Conservation (phyloP, 2,888 invertebrate species). For the Noctua comes region DNA sequence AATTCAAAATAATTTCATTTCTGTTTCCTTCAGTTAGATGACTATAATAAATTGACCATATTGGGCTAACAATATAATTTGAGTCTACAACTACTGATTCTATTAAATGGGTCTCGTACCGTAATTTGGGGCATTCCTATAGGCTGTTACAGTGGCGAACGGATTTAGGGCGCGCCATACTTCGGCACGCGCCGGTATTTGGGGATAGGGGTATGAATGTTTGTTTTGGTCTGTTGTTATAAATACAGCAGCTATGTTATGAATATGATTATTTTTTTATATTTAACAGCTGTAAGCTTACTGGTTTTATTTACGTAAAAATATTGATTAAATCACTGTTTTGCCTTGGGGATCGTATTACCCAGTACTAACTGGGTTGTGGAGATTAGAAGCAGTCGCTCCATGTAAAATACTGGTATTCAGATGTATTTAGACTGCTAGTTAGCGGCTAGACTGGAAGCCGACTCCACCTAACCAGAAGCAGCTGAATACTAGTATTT, state of each 20-base stretch:
- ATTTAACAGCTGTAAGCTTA: neutral
- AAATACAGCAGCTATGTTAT: neutral
- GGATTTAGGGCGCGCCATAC: constrained; percentile 3
- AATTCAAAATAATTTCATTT: neutral
- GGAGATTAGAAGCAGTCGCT: neutral
- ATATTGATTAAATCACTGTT: neutral
- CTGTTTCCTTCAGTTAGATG: neutral
- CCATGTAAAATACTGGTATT: no score
- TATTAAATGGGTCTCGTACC: neutral
- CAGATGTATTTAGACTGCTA: no score
- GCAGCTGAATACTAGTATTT: neutral
- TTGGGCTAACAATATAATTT: neutral
- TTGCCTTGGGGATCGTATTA: neutral
- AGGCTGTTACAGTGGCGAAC: constrained; percentile 6
- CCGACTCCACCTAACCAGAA: no score
- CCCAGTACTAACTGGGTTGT: neutral
- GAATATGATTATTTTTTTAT: neutral
- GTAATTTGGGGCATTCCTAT: constrained; percentile 45
- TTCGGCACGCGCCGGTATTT: constrained; percentile 44
- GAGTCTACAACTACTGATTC: neutral
- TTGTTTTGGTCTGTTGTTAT: constrained; percentile 29
- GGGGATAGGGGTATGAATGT: neutral
- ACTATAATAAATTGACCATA: neutral
- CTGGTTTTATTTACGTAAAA: neutral
- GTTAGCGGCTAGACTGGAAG: no score